Evolutionary conservation across 2,797 vertebrate genomes (phyloP), one percentile per base, ranked within the genome.

Genomic region (Psittacula derbiana): DNA sequence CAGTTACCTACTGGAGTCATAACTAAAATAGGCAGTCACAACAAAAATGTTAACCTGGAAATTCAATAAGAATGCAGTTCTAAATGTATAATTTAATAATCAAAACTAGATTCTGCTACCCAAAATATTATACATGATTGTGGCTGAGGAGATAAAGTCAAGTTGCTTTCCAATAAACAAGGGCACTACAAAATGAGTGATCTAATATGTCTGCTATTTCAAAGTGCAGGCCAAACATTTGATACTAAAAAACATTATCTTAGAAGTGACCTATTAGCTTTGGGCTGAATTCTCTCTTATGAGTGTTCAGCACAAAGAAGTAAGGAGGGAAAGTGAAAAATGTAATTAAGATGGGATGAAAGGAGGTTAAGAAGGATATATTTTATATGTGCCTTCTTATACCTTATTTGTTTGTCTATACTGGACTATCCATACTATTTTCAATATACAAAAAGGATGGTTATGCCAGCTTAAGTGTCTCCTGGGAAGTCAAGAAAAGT

Each of bases 131-230:
- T 69, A 64, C 73, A 43, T 64, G 73, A 65, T 49, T 90, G 72
- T 80, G 62, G 24, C 53, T 69, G 40, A 89, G 67, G 86, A 93
- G 46, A 83, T 76, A 46, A 92, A 82, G 69, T 66, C n/a, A 87
- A 95, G 61, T 21, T 90, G 57, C 53, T 90, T 85, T 95, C 74
- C 74, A 93, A 67, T 87, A 94, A 92, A 90, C 61, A 88, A 91
- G 53, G 38, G 40, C 50, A 91, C 46, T 50, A 65, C 41, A 72
- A 73, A 94, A 80, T 11, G 73, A 66, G 27, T 95, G 82, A 96
- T 86, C 73, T 95, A 96, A 86, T 64, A 58, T 50, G 83, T 94
- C 85, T 92, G 83, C 60, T 92, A 90, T 96, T 90, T 36, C 60
- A 84, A 86, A 36, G 16, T 65, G 38, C 21, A 76, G 27, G 60